Conservation (phyloP, 2,113 vertebrate genomes). For the Amblyopsis rosae region DNA sequence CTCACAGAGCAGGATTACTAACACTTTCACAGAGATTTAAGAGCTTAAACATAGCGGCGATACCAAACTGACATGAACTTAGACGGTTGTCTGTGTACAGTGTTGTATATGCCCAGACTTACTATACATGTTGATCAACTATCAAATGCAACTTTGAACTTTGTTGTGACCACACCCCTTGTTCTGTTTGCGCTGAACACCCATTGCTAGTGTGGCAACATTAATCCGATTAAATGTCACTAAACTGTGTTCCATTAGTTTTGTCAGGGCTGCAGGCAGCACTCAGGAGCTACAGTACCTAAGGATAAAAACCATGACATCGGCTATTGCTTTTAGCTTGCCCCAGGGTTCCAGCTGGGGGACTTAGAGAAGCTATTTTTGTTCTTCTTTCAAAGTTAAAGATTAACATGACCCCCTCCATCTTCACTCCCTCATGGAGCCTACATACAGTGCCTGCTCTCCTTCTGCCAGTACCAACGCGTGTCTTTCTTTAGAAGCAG, state of each 20-base stretch:
- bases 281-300: background rate
- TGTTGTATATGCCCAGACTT: conserved; percentile 12
- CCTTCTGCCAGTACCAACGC: conserved; percentile 48
- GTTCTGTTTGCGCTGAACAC: background rate
- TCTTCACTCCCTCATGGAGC: conserved; percentile 33
- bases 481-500: conserved; percentile 72
- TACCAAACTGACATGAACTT: background rate
- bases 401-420: conserved; percentile 60
- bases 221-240: conserved; percentile 31
- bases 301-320: background rate
- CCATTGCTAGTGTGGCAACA: background rate
- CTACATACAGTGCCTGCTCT: conserved; percentile 44
- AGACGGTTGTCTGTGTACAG: background rate
- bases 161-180: conserved; percentile 20
- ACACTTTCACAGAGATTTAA: background rate
- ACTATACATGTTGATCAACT: conserved; percentile 5
- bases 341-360: conserved; percentile 15
- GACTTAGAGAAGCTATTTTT: conserved; percentile 64
- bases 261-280: conserved; percentile 24
- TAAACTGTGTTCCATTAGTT: conserved; percentile 16
- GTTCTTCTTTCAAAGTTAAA: conserved; percentile 62
- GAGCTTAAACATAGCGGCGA: background rate
- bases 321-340: conserved; percentile 22
- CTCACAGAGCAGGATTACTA: background rate
- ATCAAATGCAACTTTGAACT: conserved; percentile 19